phyloP scores from a whole-genome alignment of 2,797 vertebrate genomes.

The Borostomias antarcticus region DNA sequence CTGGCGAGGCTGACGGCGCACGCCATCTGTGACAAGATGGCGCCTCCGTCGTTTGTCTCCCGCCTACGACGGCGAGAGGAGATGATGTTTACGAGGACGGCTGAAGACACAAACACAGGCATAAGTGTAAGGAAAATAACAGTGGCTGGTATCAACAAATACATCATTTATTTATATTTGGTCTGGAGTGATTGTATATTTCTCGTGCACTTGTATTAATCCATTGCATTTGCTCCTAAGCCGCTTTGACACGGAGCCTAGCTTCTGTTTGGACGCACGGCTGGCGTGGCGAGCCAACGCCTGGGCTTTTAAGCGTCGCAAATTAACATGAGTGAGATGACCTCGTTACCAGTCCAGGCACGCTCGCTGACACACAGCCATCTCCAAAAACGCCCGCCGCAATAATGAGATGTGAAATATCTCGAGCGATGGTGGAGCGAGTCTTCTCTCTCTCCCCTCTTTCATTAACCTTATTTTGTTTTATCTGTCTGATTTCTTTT shows the following conservation, averaged over 20 bases:
- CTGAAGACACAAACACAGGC: too few relatives aligned
- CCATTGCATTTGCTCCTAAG: too few relatives aligned
- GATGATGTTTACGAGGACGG: too few relatives aligned
- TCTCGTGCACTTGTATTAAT: too few relatives aligned
- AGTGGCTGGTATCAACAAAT: too few relatives aligned
- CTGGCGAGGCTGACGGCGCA: conserved; percentile 24
- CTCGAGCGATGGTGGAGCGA: conserved; percentile 65
- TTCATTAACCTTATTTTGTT: conserved; percentile 6
- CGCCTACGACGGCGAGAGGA: neutral
- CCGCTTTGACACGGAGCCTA: too few relatives aligned
- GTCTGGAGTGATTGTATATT: too few relatives aligned
- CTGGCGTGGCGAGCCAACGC: neutral
- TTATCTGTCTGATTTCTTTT: neutral
- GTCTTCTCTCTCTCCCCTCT: conserved; percentile 36
- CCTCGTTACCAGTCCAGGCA: conserved; percentile 63
- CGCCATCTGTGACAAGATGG: conserved; percentile 14
- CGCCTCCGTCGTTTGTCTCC: conserved; percentile 24
- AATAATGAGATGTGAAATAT: conserved; percentile 72
- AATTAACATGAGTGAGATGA: conserved; percentile 41
- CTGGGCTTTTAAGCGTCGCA: conserved; percentile 35
- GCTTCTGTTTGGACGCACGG: neutral
- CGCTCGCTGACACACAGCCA: conserved; percentile 61
- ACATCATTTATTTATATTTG: too few relatives aligned
- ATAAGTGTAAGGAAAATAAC: too few relatives aligned
- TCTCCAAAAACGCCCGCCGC: conserved; percentile 47